Evolutionary conservation across 2,113 vertebrate species (phyloP).

Genomic region (Gambusia holbrooki): DNA sequence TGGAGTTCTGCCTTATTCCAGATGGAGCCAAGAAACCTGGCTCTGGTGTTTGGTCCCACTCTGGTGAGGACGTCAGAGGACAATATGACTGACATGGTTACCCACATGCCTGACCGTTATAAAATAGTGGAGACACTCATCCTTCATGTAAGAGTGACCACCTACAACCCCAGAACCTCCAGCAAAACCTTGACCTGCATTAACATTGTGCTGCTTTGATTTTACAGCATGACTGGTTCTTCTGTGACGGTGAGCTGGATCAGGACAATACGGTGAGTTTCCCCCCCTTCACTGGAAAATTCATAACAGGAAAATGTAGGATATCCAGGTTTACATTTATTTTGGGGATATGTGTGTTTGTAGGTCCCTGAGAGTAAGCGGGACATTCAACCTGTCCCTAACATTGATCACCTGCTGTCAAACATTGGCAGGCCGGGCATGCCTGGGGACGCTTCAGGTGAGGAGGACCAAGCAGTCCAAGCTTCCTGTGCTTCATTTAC

Average conservation of each 20-base stretch:
- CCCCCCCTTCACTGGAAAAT: too few relatives aligned
- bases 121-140: constrained; percentile 97
- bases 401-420: constrained; percentile 95
- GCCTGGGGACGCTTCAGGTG: constrained; percentile 89
- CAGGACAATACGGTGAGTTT: constrained; percentile 87
- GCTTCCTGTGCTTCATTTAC: too few relatives aligned
- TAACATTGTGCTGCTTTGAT: constrained; percentile 2
- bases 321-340: background rate
- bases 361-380: constrained; percentile 89
- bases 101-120: constrained; percentile 97
- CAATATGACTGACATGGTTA: constrained; percentile 99
- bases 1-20: constrained; percentile 46
- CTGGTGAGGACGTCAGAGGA: constrained; percentile 94
- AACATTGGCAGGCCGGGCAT: constrained; percentile 91
- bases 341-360: constrained; percentile 1
- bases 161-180: background rate
- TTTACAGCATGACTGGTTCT: constrained; percentile 88
- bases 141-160: constrained; percentile 84
- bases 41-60: constrained; percentile 95
- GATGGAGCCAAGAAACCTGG: constrained; percentile 98
- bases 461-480: constrained; percentile 46
- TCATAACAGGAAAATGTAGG: background rate
- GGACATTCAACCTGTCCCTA: constrained; percentile 87
- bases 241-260: constrained; percentile 84
- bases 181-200: background rate